Conservation (phyloP, 2,797 vertebrate genomes). For the Intellagama lesueurii region DNA sequence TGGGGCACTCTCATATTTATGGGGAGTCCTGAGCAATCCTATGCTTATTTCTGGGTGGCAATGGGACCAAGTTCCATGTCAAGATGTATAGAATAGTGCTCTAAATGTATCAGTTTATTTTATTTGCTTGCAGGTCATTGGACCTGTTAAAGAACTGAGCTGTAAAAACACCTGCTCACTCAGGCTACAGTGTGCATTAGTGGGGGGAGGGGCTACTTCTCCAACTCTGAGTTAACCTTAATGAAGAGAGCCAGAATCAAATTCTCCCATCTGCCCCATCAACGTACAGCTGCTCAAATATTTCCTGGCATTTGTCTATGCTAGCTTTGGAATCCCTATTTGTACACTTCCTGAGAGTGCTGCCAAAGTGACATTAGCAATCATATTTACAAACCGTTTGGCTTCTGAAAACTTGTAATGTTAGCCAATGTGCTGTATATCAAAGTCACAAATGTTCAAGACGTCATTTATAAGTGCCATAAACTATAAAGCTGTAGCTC, state of each 20-base stretch:
- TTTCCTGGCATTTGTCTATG: slow-evolving; percentile 24
- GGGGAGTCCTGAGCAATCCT: neutral
- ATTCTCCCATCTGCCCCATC: neutral
- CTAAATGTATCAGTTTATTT: neutral
- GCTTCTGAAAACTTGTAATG: slow-evolving; percentile 24
- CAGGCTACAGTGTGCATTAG: neutral
- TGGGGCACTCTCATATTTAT: neutral
- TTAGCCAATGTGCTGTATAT: slow-evolving; percentile 33
- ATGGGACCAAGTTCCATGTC: neutral
- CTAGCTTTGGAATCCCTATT: slow-evolving; percentile 30
- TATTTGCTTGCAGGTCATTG: neutral
- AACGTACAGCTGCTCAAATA: slow-evolving; percentile 9
- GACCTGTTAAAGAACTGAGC: neutral
- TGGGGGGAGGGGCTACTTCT: no score
- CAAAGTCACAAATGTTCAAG: slow-evolving; percentile 23
- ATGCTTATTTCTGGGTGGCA: neutral
- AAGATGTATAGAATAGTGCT: neutral
- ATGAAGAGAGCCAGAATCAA: slow-evolving; percentile 22
- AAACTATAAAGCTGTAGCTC: slow-evolving; percentile 30
- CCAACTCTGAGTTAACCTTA: neutral
- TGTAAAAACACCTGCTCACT: slow-evolving; percentile 21
- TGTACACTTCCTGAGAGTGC: slow-evolving; percentile 38
- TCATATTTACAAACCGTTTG: slow-evolving; percentile 46
- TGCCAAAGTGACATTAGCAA: slow-evolving; percentile 42
- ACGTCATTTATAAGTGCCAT: slow-evolving; percentile 35